Evolutionary conservation across 92 coral and sea anemone genomes (phyloP), one percentile per base, ranked within the genome.

Genomic region (Paramuricea clavata): DNA sequence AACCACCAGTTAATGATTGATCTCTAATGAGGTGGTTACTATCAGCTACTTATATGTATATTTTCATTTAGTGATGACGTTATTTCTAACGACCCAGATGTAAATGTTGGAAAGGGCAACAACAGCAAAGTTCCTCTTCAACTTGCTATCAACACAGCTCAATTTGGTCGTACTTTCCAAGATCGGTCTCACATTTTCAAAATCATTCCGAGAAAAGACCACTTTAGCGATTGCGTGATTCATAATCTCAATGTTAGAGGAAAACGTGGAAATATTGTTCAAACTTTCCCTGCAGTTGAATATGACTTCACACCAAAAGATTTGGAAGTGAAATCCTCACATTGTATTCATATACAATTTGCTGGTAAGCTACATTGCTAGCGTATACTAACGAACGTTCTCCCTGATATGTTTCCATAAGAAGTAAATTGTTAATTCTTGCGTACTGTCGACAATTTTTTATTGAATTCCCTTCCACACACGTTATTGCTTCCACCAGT

Each of bases 211-310:
- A 67, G 85, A 22, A 88, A 82, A 22, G 44, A 67, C 13, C 85
- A 91, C 15, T 92, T 93, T 12, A 78, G 89, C 28, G 83, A 95
- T 76, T 61, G 79, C 56, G 60, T 79, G 68, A 92, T 95, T 68
- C 83, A 82, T 15, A 95, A 95, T 81, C 35, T 95, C 85, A 95
- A 95, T 65, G 95, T 95, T 49, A 94, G 97, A 6, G 98, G 98
- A 50, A 95, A 95, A 87, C 86, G 97, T 73, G 98, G 98, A 12
- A 95, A 95, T 87, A 95, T 95, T 36, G 98, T 95, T 16, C 98
- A 95, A 89, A 88, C 87, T 57, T 78, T 87, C 69, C 98, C 98
- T 4, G 98, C 98, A 8, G 98, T 95, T 4, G 98, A 95, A 62
- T 95, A 95, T 73, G 98, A 95, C 83, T 95, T 95, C 83, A 83